phyloP scores from a whole-genome alignment of 30 jellyfish, hydroid and myxozoan species.

The Aurelia aurita complex sp. Pacific region DNA sequence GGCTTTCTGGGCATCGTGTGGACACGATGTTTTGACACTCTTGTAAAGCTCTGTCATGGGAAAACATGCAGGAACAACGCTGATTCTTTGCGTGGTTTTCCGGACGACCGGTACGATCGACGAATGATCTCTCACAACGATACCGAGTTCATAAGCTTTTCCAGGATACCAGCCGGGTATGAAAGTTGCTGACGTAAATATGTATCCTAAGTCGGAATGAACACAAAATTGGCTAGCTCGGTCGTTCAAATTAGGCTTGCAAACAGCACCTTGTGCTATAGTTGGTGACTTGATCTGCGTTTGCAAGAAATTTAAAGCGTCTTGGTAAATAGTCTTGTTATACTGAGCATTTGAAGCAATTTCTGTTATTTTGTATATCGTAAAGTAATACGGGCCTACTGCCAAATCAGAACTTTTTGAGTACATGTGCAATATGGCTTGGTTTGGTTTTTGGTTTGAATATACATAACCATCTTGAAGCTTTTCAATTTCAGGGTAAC shows the following conservation, averaged over 20 bases:
- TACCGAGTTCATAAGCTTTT: constrained; percentile 8
- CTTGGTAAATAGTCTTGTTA: not conserved
- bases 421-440: not conserved
- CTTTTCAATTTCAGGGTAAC: not conserved
- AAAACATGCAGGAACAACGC: constrained; percentile 38
- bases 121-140: constrained; percentile 43
- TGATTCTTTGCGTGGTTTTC: constrained; percentile 18
- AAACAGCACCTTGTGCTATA: not conserved
- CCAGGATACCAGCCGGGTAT: constrained; percentile 35
- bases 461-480: constrained; percentile 32
- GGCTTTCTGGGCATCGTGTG: not conserved
- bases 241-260: constrained; percentile 18
- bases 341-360: not conserved
- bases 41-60: constrained; percentile 25
- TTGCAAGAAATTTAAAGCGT: constrained; percentile 17
- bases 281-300: constrained; percentile 19
- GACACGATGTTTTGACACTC: constrained; percentile 17
- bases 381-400: not conserved
- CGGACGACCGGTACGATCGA: constrained; percentile 16
- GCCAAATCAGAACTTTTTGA: constrained; percentile 12
- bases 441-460: constrained; percentile 21
- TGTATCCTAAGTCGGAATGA: constrained; percentile 17
- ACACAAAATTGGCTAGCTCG: constrained; percentile 32
- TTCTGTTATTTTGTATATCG: constrained; percentile 27
- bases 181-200: constrained; percentile 19